Evolutionary conservation across 1,140 invertebrate species (phyloP).

Genomic region (Eumaeus atala): DNA sequence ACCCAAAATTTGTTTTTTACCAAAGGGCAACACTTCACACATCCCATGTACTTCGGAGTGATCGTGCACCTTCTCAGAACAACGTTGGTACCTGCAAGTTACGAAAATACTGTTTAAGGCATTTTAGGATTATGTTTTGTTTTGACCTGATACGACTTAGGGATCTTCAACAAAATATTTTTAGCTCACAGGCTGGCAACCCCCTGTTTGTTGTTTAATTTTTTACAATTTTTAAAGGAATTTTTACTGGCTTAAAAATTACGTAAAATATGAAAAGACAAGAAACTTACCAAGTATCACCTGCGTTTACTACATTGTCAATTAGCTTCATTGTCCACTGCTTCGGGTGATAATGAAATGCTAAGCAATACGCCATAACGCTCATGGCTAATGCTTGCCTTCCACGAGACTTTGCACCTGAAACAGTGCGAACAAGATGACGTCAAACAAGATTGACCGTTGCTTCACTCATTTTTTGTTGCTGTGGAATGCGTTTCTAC

Average conservation of each 20-base stretch:
- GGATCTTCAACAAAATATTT: too few relatives aligned
- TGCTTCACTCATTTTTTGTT: too few relatives aligned
- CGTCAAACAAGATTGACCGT: too few relatives aligned
- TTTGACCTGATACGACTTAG: too few relatives aligned
- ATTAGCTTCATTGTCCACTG: slow-evolving; percentile 71
- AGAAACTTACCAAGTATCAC: slow-evolving; percentile 58
- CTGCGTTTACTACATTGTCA: slow-evolving; percentile 69
- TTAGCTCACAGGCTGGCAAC: too few relatives aligned
- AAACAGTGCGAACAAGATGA: neutral
- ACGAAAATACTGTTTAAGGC: neutral
- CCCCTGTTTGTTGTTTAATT: neutral
- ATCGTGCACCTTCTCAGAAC: slow-evolving; percentile 60
- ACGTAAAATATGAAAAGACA: slow-evolving; percentile 1
- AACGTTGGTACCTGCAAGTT: slow-evolving; percentile 53
- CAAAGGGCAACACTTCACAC: slow-evolving; percentile 64
- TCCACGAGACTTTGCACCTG: slow-evolving; percentile 46
- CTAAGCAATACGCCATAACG: slow-evolving; percentile 73
- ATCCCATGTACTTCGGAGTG: slow-evolving; percentile 58
- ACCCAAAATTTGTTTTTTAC: slow-evolving; percentile 58
- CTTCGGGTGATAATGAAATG: slow-evolving; percentile 72
- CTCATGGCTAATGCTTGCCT: slow-evolving; percentile 73
- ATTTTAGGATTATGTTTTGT: too few relatives aligned
- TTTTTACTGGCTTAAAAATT: neutral
- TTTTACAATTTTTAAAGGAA: slow-evolving; percentile 9
- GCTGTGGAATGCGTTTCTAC: too few relatives aligned